Evolutionary conservation across 2,113 vertebrate species (phyloP).

Genomic region (chimpanzee (Pan troglodytes)): DNA sequence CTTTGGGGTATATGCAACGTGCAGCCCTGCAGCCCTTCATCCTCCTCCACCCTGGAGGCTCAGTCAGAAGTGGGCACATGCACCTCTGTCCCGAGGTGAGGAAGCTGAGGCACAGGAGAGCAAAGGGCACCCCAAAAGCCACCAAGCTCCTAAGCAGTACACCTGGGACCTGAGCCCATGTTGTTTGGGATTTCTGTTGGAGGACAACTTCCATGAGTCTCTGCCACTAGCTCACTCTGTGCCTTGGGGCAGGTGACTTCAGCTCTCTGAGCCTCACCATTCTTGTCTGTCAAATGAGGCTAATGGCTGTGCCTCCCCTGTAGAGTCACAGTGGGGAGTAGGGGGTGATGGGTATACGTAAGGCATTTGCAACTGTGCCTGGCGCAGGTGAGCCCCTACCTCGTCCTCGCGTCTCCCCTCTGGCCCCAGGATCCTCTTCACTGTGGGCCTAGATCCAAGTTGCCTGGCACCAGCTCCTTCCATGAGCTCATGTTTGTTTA

Average conservation of each 20-base stretch:
- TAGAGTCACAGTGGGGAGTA: accelerated
- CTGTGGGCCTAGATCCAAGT: accelerated
- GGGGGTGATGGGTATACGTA: accelerated
- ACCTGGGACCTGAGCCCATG: accelerated
- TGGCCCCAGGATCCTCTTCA: neutral
- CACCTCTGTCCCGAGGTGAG: neutral
- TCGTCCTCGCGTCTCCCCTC: accelerated
- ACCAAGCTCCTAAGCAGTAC: no score
- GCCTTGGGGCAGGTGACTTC: neutral
- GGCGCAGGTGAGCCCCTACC: accelerated
- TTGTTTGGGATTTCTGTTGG: neutral
- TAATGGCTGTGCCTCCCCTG: neutral
- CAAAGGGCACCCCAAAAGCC: neutral
- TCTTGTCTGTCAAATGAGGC: neutral
- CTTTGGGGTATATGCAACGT: accelerated
- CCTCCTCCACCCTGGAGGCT: neutral
- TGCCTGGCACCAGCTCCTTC: neutral
- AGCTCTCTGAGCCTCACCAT: neutral
- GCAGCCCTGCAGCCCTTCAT: accelerated
- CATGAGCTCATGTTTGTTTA: neutral
- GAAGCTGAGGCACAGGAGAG: neutral
- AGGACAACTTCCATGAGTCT: accelerated
- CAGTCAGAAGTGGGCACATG: accelerated
- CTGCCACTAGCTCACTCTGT: neutral
- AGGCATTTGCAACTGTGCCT: no score